A percentile compares a stretch with the other conserved stretches of the same genome.
These are phyloP conservation scores for Intellagama lesueurii DNA, from an alignment of 2,797 vertebrate species.

Conservation along the genomic window DNA sequence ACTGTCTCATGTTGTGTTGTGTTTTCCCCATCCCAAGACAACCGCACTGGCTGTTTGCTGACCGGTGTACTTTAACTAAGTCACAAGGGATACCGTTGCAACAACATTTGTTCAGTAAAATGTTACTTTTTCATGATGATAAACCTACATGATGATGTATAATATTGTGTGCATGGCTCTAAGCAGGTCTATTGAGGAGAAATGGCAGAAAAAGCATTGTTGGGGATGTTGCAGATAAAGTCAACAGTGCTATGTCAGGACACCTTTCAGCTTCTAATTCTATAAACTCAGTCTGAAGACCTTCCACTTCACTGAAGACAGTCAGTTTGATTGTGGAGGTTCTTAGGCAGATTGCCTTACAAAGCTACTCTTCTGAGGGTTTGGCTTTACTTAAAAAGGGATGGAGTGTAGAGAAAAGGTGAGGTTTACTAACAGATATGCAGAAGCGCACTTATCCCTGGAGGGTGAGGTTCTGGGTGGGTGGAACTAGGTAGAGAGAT, in stretches of 20 bases:
- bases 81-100: not conserved
- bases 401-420: constrained; percentile 1
- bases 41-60: not conserved
- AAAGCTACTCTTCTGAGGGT: not conserved
- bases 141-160: not conserved
- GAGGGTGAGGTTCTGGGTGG: constrained; percentile 80
- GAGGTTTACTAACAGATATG: constrained; percentile 34
- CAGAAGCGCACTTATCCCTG: constrained; percentile 45
- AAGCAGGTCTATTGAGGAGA: not conserved
- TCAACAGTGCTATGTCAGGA: not conserved
- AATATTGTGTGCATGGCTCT: not conserved
- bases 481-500: constrained; percentile 73
- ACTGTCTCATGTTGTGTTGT: not conserved
- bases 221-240: not conserved
- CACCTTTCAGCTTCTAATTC: not conserved
- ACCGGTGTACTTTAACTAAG: not conserved
- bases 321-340: not conserved
- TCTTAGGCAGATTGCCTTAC: not conserved
- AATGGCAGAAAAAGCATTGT: not conserved
- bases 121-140: not conserved
- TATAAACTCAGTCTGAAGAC: not conserved
- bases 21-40: not conserved
- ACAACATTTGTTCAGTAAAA: not conserved
- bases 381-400: not conserved
- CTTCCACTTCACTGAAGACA: not conserved